phyloP scores from a whole-genome alignment of 2,888 invertebrate species.

The Diaphora mendica region DNA sequence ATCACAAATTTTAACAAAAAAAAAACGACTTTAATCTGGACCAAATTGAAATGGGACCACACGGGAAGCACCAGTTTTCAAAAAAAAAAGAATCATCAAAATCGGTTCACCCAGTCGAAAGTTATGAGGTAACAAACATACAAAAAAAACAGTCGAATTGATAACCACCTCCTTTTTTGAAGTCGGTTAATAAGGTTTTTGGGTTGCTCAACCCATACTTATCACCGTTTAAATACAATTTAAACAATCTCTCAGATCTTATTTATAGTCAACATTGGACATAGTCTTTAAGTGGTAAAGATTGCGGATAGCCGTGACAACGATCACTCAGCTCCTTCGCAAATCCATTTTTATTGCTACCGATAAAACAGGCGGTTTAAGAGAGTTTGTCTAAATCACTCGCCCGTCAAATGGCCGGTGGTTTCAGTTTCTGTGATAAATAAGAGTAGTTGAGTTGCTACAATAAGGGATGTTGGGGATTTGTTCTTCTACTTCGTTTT shows the following conservation, averaged over 20 bases:
- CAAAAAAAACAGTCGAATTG: too few species aligned
- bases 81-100: too few species aligned
- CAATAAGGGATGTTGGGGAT: neutral
- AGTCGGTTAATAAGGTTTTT: too few species aligned
- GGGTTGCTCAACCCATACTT: too few species aligned
- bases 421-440: constrained; percentile 13
- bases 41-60: too few species aligned
- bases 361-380: constrained; percentile 41
- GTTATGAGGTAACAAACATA: too few species aligned
- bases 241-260: neutral
- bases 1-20: too few species aligned
- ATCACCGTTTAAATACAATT: neutral
- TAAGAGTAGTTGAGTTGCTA: neutral
- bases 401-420: constrained; percentile 23
- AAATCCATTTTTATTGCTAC: constrained; percentile 42
- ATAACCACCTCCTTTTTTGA: too few species aligned
- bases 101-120: too few species aligned
- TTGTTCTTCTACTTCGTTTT: neutral
- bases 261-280: neutral
- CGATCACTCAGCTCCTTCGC: constrained; percentile 32
- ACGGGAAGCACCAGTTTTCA: too few species aligned
- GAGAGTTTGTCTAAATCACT: constrained; percentile 40
- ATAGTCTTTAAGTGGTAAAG: neutral
- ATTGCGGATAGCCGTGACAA: constrained; percentile 26
- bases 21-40: too few species aligned